Evolutionary conservation across 1,140 invertebrate species (phyloP).

Genomic region (Protaetia brevitarsis): DNA sequence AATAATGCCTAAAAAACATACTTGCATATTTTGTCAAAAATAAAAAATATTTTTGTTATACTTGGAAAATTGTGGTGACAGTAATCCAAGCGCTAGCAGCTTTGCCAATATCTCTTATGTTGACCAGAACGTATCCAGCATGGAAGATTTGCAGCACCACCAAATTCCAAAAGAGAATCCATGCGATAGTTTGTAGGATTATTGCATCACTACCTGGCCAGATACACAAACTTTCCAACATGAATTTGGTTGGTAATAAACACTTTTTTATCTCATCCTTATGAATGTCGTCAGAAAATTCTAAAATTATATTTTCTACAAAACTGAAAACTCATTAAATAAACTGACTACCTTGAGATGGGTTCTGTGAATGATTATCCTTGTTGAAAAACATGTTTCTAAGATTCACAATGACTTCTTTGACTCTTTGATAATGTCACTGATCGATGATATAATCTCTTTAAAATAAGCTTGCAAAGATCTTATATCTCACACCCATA

Average conservation of each 20-base stretch:
- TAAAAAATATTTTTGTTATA: neutral
- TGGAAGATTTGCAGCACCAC: neutral
- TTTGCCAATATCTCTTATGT: neutral
- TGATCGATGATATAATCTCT: too few species aligned
- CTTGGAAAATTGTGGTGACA: conserved; percentile 2
- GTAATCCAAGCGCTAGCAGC: neutral
- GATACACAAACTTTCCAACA: neutral
- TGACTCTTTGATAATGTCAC: too few species aligned
- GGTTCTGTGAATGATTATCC: neutral
- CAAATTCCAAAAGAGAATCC: neutral
- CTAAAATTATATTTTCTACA: too few species aligned
- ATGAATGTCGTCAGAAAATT: too few species aligned
- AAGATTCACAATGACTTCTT: too few species aligned
- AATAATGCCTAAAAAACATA: neutral
- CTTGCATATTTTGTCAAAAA: neutral
- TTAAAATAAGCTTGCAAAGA: too few species aligned
- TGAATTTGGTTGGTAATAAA: too few species aligned
- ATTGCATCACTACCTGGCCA: conserved; percentile 5
- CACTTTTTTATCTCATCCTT: too few species aligned
- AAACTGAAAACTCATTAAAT: neutral
- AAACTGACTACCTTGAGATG: neutral
- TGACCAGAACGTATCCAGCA: neutral
- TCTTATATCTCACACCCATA: too few species aligned
- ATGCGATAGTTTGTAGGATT: neutral
- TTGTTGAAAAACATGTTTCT: too few species aligned